Conservation (phyloP, 2,113 vertebrate species). For the Zonotrichia leucophrys region DNA sequence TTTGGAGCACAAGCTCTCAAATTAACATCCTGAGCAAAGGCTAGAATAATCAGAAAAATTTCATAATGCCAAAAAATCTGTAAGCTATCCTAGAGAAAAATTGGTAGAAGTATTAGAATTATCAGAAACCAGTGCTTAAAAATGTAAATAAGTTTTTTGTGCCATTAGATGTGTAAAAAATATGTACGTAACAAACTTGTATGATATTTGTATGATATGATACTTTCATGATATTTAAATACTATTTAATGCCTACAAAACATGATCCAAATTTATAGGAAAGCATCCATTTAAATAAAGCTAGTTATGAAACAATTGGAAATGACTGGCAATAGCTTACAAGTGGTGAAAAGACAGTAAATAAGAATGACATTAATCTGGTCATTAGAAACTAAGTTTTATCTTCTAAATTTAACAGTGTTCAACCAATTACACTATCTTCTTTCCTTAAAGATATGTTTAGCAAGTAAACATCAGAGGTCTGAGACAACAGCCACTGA, state of each 20-base stretch:
- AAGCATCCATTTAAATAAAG: background rate
- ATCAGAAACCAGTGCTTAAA: background rate
- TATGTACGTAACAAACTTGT: background rate
- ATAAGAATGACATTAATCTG: background rate
- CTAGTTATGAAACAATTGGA: background rate
- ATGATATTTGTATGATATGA: background rate
- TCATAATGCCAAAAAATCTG: background rate
- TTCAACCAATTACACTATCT: background rate
- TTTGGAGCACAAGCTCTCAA: background rate
- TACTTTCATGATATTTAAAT: background rate
- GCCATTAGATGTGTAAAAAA: background rate
- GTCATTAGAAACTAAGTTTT: background rate
- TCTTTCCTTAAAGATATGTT: background rate
- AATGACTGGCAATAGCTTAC: background rate
- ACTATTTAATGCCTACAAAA: background rate
- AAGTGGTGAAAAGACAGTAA: background rate
- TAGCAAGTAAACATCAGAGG: background rate
- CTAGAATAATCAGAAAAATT: background rate
- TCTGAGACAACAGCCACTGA: background rate
- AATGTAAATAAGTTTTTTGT: background rate
- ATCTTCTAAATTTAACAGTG: background rate
- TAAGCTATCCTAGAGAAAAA: background rate
- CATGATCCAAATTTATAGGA: background rate
- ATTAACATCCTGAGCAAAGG: background rate
- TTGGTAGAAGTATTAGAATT: background rate